A percentile compares a stretch with the other conserved stretches of the same genome.
phyloP scores from a whole-genome alignment of 2,113 vertebrate species.

The Caranx ignobilis region DNA sequence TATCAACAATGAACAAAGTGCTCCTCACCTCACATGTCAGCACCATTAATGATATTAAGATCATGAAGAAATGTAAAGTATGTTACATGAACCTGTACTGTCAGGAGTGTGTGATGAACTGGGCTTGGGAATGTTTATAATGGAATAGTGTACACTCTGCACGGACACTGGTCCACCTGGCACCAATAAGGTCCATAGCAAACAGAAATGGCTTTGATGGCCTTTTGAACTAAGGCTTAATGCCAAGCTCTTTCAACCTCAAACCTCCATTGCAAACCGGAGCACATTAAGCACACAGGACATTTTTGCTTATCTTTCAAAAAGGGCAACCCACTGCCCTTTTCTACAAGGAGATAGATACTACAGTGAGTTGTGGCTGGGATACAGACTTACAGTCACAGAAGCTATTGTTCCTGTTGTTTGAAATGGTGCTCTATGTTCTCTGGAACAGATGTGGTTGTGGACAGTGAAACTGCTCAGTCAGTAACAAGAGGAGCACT shows the following conservation, averaged over 20 bases:
- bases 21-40: conserved; percentile 5
- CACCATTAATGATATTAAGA: conserved; percentile 1
- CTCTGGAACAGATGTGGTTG: conserved; percentile 6
- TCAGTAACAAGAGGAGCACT: background rate
- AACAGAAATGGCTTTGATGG: conserved; percentile 52
- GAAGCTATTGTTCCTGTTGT: background rate
- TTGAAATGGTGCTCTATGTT: background rate
- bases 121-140: conserved; percentile 23
- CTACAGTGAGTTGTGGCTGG: background rate
- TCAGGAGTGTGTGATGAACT: conserved; percentile 34
- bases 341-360: conserved; percentile 31
- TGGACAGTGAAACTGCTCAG: conserved; percentile 5
- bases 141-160: background rate
- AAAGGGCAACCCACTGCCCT: background rate
- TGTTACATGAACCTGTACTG: conserved; percentile 1
- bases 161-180: conserved; percentile 51
- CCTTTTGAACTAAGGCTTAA: conserved; percentile 58
- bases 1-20: conserved; percentile 5
- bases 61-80: conserved; percentile 23
- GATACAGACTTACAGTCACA: background rate
- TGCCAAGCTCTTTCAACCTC: background rate
- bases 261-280: conserved; percentile 11
- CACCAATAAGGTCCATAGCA: conserved; percentile 47
- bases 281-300: conserved; percentile 23
- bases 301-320: conserved; percentile 16